These are phyloP conservation scores for Drosophila nasuta DNA, from an alignment of 1,140 invertebrate genomes.

Conservation along the genomic window DNA sequence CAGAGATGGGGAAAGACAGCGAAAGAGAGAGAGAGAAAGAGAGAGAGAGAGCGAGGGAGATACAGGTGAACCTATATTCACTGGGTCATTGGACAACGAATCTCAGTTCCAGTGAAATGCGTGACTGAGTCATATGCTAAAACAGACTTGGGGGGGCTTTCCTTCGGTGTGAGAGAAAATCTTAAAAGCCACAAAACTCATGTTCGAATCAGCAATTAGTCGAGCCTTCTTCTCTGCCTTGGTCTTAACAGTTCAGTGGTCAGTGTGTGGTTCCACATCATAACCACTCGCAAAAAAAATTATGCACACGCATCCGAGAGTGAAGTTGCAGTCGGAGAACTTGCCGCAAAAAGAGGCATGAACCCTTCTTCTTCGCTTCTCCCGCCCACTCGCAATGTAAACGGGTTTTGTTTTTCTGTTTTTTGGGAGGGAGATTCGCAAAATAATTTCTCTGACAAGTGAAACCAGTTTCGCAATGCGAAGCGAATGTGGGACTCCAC, in stretches of 20 bases:
- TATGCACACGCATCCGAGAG: constrained; percentile 74
- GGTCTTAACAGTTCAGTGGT: constrained; percentile 42
- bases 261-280: constrained; percentile 52
- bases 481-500: not conserved
- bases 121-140: constrained; percentile 23
- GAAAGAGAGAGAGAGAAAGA: too few relatives aligned
- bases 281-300: constrained; percentile 64
- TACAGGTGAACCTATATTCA: constrained; percentile 24
- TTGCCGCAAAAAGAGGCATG: constrained; percentile 10
- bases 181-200: constrained; percentile 8
- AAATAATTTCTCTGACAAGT: constrained; percentile 70
- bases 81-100: constrained; percentile 1
- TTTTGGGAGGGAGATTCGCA: constrained; percentile 1
- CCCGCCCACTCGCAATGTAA: constrained; percentile 13
- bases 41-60: not conserved
- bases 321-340: constrained; percentile 43
- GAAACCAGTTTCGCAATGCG: constrained; percentile 63
- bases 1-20: too few relatives aligned
- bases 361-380: not conserved
- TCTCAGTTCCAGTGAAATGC: not conserved
- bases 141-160: not conserved
- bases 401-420: constrained; percentile 56
- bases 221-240: not conserved
- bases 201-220: constrained; percentile 30
- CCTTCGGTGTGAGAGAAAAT: constrained; percentile 21